Evolutionary conservation across 2,113 vertebrate genomes (phyloP), one percentile per base, ranked within the genome.

Genomic region (Antechinus stuartii): DNA sequence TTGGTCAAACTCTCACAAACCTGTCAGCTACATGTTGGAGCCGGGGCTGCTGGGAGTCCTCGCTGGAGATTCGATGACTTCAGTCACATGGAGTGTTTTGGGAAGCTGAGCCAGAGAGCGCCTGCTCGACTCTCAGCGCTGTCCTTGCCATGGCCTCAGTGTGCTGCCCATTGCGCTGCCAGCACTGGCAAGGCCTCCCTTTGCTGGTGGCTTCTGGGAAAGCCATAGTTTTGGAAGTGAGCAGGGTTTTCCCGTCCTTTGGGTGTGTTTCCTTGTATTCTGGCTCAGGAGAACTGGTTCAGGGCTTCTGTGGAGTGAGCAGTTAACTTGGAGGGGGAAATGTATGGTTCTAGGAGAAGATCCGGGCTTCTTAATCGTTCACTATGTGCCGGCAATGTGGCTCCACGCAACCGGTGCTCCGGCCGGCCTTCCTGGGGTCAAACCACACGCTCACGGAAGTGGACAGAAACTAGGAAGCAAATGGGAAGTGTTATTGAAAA

Each of bases 211-310:
- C 89, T 91, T 47, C 54, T 89, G 53, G 93, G 94, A 91, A 92
- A 2, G 12, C 92, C 52, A 27, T 54, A 95, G 55, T 95, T 90
- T 12, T 2, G 91, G 92, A 91, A 92, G 19, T 91, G 49, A 93
- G 84, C 92, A 50, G 47, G 95, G 46, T 5, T 84, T 91, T 22
- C 54, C 50, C 97, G 55, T 42, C 91, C 96, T 96, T 76, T 10
- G 57, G 92, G 54, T 93, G 93, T 42, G 46, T 68, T 93, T 76
- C 42, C 47, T 89, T 91, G 30, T 22, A 12, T 26, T 27, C 47
- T 3, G 25, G 25, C 46, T 90, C 12, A 90, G 35, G 23, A 89
- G 47, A 50, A 50, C 89, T 90, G 49, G 46, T 84, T 84, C 19
- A 42, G n/a, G 30, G 7, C n/a, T 42, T 84, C 19, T 84, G 16